A percentile compares a stretch with the other conserved stretches of the same genome.
Conservation (phyloP, 2,888 invertebrate species). For the Euzophera pinguis region DNA sequence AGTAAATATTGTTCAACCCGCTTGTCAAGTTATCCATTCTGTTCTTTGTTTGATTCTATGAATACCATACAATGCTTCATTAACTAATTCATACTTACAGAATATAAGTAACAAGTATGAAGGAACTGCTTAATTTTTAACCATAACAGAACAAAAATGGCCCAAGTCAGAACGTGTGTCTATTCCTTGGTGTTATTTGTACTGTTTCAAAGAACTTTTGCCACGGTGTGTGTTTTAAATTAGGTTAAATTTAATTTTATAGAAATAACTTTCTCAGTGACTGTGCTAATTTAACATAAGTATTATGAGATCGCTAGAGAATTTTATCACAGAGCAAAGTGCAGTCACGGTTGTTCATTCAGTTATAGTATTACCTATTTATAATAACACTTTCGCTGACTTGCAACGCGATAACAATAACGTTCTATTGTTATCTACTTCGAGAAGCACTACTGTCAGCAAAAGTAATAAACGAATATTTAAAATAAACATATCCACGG, state of each 20-base stretch:
- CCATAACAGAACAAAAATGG: conserved; percentile 47
- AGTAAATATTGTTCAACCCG: too few relatives aligned
- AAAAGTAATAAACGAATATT: too few relatives aligned
- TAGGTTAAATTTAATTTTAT: not conserved
- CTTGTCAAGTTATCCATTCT: not conserved
- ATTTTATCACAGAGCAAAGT: too few relatives aligned
- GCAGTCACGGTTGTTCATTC: too few relatives aligned
- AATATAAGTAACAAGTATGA: conserved; percentile 12
- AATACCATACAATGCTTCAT: not conserved
- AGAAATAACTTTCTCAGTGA: not conserved
- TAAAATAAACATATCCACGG: too few relatives aligned
- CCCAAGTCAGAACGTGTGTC: conserved; percentile 47
- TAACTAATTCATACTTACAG: conserved; percentile 9
- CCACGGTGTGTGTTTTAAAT: conserved; percentile 46
- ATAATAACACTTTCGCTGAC: too few relatives aligned
- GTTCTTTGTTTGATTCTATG: not conserved
- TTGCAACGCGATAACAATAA: too few relatives aligned
- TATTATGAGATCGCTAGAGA: too few relatives aligned
- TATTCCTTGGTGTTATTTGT: conserved; percentile 46
- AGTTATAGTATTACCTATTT: too few relatives aligned
- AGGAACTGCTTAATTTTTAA: conserved; percentile 39
- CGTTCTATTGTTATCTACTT: too few relatives aligned
- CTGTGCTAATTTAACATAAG: too few relatives aligned
- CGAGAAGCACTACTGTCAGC: too few relatives aligned
- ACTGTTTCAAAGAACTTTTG: conserved; percentile 41